Conservation (phyloP, 2,797 vertebrate species). For the Ctenochaetus hawaiiensis region DNA sequence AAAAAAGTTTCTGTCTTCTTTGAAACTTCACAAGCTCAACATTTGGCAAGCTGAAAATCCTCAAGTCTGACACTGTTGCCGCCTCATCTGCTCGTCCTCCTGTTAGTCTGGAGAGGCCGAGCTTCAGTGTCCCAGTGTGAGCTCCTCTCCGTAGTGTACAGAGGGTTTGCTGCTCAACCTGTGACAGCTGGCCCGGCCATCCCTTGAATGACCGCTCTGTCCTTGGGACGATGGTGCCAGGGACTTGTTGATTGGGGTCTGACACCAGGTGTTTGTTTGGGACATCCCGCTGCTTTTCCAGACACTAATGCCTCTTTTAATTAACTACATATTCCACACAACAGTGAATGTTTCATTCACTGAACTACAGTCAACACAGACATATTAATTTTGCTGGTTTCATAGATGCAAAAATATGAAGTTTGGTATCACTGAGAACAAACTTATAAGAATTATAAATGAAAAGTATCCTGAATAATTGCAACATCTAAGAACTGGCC, state of each 20-base stretch:
- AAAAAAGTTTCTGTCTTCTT: constrained; percentile 4
- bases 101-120: constrained; percentile 18
- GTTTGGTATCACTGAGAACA: background rate
- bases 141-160: constrained; percentile 38
- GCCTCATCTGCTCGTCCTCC: constrained; percentile 22
- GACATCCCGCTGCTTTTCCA: constrained; percentile 53
- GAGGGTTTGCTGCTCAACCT: constrained; percentile 44
- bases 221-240: constrained; percentile 69
- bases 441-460: background rate
- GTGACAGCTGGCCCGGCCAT: constrained; percentile 54
- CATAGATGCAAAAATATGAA: background rate
- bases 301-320: constrained; percentile 53
- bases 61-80: background rate
- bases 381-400: background rate
- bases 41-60: constrained; percentile 17
- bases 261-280: constrained; percentile 68
- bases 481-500: background rate
- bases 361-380: constrained; percentile 18
- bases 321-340: constrained; percentile 47
- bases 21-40: constrained; percentile 19
- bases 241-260: constrained; percentile 61
- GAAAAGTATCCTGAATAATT: too few species aligned
- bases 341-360: constrained; percentile 36
- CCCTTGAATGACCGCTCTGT: constrained; percentile 59
- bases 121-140: constrained; percentile 23